Evolutionary conservation across 2,113 vertebrate species (phyloP).

Genomic region (Peromyscus polionotus): DNA sequence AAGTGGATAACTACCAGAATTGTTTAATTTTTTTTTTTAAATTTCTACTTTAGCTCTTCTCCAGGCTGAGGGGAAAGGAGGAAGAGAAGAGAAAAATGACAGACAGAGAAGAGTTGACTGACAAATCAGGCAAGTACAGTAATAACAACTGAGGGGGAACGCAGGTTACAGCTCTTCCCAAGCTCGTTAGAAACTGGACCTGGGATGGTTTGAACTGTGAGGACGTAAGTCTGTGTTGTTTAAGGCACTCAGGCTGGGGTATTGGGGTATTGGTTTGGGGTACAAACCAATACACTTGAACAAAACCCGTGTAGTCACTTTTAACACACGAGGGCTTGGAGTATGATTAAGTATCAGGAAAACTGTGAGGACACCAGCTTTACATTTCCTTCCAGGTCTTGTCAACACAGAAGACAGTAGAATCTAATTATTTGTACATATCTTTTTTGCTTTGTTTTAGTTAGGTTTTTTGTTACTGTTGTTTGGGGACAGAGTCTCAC

Average conservation of each 20-base stretch:
- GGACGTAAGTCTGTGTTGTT: constrained; percentile 1
- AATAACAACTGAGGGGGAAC: not conserved
- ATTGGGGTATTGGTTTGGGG: too few relatives aligned
- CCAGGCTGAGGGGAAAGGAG: not conserved
- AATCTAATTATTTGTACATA: not conserved
- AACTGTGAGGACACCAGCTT: not conserved
- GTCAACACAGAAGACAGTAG: not conserved
- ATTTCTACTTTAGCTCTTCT: constrained; percentile 20
- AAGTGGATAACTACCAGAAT: not conserved
- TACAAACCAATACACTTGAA: not conserved
- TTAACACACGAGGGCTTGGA: not conserved
- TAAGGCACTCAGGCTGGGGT: not conserved
- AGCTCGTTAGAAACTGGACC: not conserved
- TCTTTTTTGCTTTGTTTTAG: not conserved
- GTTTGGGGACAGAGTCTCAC: not conserved
- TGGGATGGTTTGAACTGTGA: not conserved
- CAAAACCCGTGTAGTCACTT: not conserved
- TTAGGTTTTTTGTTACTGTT: not conserved
- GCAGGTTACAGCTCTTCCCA: not conserved
- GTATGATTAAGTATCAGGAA: not conserved
- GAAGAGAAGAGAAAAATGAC: not conserved
- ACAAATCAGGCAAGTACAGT: not conserved
- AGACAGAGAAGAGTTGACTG: not conserved
- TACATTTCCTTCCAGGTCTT: not conserved
- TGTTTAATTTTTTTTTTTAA: too few relatives aligned